Evolutionary conservation across 2,888 invertebrate genomes (phyloP).

Genomic region (Tyria jacobaeae): DNA sequence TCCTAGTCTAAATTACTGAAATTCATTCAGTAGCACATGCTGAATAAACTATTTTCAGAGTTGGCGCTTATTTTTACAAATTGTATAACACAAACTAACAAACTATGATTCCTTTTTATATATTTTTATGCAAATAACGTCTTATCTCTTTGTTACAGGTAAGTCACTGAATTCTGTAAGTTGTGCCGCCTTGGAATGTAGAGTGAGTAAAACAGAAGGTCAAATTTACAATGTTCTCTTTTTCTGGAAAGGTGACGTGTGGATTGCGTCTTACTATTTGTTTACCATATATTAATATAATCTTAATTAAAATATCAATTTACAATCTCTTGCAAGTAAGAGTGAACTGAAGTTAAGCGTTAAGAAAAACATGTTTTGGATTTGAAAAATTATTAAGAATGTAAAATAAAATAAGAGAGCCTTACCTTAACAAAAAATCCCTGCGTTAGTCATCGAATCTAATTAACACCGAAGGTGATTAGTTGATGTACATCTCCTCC

Average conservation of each 20-base stretch:
- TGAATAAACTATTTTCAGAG: not conserved
- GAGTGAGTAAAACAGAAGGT: slow-evolving; percentile 25
- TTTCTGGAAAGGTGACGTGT: not conserved
- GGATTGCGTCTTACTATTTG: too few species aligned
- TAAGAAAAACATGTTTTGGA: too few species aligned
- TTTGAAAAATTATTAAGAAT: too few species aligned
- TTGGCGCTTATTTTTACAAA: not conserved
- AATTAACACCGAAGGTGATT: too few species aligned
- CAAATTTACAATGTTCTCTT: slow-evolving; percentile 4
- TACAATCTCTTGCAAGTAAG: too few species aligned
- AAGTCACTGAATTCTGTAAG: slow-evolving; percentile 45
- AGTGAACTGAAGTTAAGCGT: too few species aligned
- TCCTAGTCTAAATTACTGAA: not conserved
- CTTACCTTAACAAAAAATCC: too few species aligned
- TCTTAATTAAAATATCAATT: too few species aligned
- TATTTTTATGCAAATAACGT: slow-evolving; percentile 23
- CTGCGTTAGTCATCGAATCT: too few species aligned
- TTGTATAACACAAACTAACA: not conserved
- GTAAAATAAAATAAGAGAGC: too few species aligned
- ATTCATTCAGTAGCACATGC: not conserved
- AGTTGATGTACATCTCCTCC: too few species aligned
- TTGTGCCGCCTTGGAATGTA: slow-evolving; percentile 12
- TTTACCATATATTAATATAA: too few species aligned
- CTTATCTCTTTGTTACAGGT: slow-evolving; percentile 59
- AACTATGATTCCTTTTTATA: not conserved